Evolutionary conservation across 2,888 invertebrate species (phyloP).

Genomic region (Drosophila kanekoi): DNA sequence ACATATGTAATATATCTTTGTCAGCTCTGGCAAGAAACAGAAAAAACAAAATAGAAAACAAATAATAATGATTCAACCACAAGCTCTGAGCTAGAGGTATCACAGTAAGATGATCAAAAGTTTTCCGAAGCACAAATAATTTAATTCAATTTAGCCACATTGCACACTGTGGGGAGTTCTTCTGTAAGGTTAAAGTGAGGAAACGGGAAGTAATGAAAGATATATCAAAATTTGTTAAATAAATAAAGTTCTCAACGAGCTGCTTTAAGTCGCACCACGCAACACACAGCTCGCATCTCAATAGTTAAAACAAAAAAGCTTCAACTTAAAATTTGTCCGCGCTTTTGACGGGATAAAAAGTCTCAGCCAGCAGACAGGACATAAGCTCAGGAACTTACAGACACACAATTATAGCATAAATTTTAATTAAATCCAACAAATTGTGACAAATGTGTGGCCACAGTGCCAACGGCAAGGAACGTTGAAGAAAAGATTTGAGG

Average conservation of each 20-base stretch:
- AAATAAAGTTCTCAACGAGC: no score
- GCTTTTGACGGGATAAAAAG: background rate
- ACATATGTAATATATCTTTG: constrained; percentile 11
- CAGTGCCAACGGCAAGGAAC: background rate
- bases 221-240: background rate
- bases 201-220: no score
- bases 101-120: background rate
- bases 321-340: background rate
- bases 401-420: constrained; percentile 35
- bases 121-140: background rate
- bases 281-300: no score
- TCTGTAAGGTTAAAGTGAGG: no score
- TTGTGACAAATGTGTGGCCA: constrained; percentile 19
- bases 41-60: background rate
- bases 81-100: background rate
- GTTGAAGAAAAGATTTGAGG: constrained; percentile 22
- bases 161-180: no score
- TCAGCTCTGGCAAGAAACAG: constrained; percentile 7
- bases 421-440: constrained; percentile 34
- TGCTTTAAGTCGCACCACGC: no score
- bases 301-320: background rate
- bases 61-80: constrained; percentile 5
- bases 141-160: background rate
- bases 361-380: background rate
- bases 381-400: constrained; percentile 14